Percentiles rank a stretch among this genome's conserved stretches.
These are phyloP conservation scores for Chondrosia reniformis DNA, from an alignment of 37 sponge, comb jelly and placozoan genomes.

Conservation along the genomic window DNA sequence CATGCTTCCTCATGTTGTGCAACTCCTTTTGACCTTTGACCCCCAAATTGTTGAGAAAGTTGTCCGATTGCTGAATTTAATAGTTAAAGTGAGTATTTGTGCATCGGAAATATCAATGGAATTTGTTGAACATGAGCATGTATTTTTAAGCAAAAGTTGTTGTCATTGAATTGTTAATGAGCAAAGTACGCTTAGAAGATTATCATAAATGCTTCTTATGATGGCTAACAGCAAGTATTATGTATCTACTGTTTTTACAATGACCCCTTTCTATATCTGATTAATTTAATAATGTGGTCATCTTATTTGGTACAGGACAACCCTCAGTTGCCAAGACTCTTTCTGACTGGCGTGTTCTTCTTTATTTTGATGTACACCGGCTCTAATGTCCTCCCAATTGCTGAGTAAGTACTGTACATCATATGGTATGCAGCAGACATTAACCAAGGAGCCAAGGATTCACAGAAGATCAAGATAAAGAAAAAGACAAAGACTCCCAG, in stretches of 20 bases:
- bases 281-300: neutral
- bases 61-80: slow-evolving; percentile 79
- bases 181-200: too few relatives aligned
- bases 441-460: too few relatives aligned
- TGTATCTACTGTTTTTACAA: neutral
- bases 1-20: slow-evolving; percentile 88
- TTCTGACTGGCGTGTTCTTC: slow-evolving; percentile 95
- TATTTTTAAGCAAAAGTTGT: too few relatives aligned
- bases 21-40: slow-evolving; percentile 97
- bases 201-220: neutral
- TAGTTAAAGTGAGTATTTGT: slow-evolving; percentile 57
- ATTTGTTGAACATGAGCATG: too few relatives aligned
- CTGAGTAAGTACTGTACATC: slow-evolving; percentile 31
- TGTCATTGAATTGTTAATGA: too few relatives aligned
- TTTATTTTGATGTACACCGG: slow-evolving; percentile 99
- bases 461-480: too few relatives aligned
- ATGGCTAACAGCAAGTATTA: neutral
- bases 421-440: too few relatives aligned
- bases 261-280: neutral
- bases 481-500: too few relatives aligned
- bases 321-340: slow-evolving; percentile 88
- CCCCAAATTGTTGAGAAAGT: slow-evolving; percentile 93
- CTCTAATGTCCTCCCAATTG: slow-evolving; percentile 92
- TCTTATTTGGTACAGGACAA: slow-evolving; percentile 67
- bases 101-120: too few relatives aligned